Evolutionary conservation across 2,113 vertebrate genomes (phyloP), one percentile per base, ranked within the genome.

Genomic region (Merops nubicus): DNA sequence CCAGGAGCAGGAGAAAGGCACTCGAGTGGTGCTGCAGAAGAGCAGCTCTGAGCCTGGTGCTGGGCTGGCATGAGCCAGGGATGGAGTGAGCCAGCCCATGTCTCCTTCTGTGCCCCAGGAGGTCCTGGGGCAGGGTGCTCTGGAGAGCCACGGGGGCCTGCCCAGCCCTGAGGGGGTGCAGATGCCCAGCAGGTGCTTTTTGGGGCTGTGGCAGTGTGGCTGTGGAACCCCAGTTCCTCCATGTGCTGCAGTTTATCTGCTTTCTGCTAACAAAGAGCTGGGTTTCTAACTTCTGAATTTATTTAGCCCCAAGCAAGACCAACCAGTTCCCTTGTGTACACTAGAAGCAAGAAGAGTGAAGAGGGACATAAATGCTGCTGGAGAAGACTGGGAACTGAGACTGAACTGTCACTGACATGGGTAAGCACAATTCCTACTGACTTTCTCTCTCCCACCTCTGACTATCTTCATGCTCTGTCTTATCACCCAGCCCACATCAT

Each of bases 261-360:
- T 77, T 83, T 57, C 23, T 80, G 67, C 51, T 85, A 76, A 72
- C 5, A 48, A 63, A 60, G 57, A 83, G 36, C 18, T 73, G 51
- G 25, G 91, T 82, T 63, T 93, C 48, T 78, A 67, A 3, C 29
- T 83, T 95, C 14, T 53, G 25, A 53, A 57, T 53, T 73, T 89
- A 70, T 92, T 80, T 84, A 63, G 59, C 57, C 40, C 70, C 70
- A 67, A 80, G 89, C 47, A 83, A 91, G 43, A 76, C 36, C 29
- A 76, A 6, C 10, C 45, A 40, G 26, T 36, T 90, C 88, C 88
- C 38, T 29, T 51, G 51, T 6, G 2, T 51, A 13, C 43, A 16
- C 26, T 77, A 38, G 63, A 91, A 88, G 13, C 31, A 64, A 83
- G 63, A 31, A 56, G 54, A 67, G 43, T 67, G 76, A 90, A 69